A percentile compares a stretch with the other conserved stretches of the same genome.
These are phyloP conservation scores for Laodelphax striatellus DNA, from an alignment of 1,140 invertebrate species.

Conservation along the genomic window DNA sequence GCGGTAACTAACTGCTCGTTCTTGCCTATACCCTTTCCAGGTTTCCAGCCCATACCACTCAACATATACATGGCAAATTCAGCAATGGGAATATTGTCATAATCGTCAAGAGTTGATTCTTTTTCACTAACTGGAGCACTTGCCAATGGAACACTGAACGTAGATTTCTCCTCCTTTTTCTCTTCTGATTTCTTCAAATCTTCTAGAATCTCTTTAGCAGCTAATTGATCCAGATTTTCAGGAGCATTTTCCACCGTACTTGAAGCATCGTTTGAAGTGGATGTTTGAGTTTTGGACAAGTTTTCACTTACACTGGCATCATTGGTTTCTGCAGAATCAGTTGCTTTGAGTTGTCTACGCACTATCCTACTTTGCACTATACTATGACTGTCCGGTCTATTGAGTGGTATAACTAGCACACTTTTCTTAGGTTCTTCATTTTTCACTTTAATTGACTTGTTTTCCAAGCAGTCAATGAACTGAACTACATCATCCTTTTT, in stretches of 20 bases:
- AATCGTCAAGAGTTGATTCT: conserved; percentile 73
- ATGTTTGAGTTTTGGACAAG: not conserved
- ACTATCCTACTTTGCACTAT: not conserved
- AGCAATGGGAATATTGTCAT: conserved; percentile 77
- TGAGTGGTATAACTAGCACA: conserved; percentile 19
- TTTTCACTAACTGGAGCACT: conserved; percentile 39
- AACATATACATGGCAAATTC: conserved; percentile 86
- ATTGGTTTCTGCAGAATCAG: conserved; percentile 16
- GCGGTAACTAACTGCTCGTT: conserved; percentile 33
- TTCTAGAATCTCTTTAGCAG: conserved; percentile 41
- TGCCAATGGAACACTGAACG: conserved; percentile 38
- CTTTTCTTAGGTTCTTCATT: conserved; percentile 13
- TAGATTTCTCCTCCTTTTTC: conserved; percentile 26
- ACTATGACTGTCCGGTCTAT: not conserved
- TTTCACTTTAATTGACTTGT: conserved; percentile 50
- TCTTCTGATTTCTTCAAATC: conserved; percentile 31
- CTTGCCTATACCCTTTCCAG: conserved; percentile 55
- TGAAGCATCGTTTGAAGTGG: not conserved
- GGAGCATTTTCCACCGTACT: conserved; percentile 9
- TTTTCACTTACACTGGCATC: not conserved
- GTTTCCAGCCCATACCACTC: conserved; percentile 88
- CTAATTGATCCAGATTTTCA: conserved; percentile 38
- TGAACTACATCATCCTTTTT: conserved; percentile 39
- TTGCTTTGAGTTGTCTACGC: conserved; percentile 17
- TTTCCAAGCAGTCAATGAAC: conserved; percentile 62